A percentile compares a stretch with the other conserved stretches of the same genome.
phyloP scores from a whole-genome alignment of 2,888 invertebrate species.

The Amblyteles armatorius region DNA sequence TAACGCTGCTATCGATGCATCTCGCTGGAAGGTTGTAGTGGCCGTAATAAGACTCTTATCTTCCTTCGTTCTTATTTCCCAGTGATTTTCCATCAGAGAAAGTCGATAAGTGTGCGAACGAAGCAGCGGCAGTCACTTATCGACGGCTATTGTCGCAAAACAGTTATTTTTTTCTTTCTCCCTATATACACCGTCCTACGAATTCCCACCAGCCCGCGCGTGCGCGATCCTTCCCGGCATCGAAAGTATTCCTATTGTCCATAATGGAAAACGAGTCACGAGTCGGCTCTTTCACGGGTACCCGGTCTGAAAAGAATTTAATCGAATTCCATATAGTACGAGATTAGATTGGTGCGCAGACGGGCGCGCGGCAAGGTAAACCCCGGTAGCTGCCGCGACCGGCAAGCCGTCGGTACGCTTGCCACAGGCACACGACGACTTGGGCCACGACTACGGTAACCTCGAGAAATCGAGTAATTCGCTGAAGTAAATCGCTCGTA shows the following conservation, averaged over 20 bases:
- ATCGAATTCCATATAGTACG: constrained; percentile 56
- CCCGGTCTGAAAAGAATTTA: constrained; percentile 55
- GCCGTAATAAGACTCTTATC: not conserved
- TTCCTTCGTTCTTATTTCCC: constrained; percentile 30
- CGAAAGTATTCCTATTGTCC: constrained; percentile 58
- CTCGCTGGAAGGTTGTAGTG: not conserved
- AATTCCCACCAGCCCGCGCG: constrained; percentile 10
- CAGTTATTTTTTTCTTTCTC: constrained; percentile 11
- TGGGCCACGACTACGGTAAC: not conserved
- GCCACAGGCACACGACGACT: not conserved
- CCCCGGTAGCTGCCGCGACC: not conserved
- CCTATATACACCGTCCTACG: not conserved
- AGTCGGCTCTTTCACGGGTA: constrained; percentile 40
- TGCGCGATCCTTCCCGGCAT: not conserved
- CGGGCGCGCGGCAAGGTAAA: constrained; percentile 9
- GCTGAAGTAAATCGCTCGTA: constrained; percentile 61
- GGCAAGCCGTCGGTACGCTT: constrained; percentile 12
- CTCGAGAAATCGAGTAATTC: constrained; percentile 61
- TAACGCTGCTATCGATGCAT: constrained; percentile 18
- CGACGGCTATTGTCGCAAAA: constrained; percentile 50
- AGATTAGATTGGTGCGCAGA: constrained; percentile 43
- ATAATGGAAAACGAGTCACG: constrained; percentile 50
- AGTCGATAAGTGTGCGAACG: constrained; percentile 42
- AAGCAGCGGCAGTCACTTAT: constrained; percentile 40
- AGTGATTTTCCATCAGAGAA: constrained; percentile 45